Conservation (phyloP, 2,113 vertebrate genomes). For the Thalassoma bifasciatum region DNA sequence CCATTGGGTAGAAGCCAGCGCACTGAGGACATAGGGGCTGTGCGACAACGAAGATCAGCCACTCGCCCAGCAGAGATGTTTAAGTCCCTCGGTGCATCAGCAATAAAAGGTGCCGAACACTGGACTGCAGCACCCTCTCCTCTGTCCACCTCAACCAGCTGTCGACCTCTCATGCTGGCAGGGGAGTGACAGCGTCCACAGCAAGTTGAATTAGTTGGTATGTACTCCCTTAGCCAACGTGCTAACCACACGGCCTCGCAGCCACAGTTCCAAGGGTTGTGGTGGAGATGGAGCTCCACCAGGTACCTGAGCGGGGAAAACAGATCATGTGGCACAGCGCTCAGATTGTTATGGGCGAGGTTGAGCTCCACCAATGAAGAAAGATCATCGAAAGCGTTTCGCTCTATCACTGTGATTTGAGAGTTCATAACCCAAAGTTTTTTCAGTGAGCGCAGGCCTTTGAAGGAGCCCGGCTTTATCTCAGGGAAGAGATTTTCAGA, state of each 20-base stretch:
- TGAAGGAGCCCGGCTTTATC: constrained; percentile 94
- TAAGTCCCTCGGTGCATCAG: constrained; percentile 93
- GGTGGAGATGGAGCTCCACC: constrained; percentile 96
- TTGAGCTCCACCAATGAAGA: constrained; percentile 95
- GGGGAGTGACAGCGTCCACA: constrained; percentile 96
- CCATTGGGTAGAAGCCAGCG: constrained; percentile 95
- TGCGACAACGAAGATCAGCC: constrained; percentile 93
- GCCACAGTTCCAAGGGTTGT: constrained; percentile 98
- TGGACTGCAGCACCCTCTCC: constrained; percentile 90
- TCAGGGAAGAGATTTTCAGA: constrained; percentile 95
- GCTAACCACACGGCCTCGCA: constrained; percentile 97
- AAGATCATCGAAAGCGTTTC: constrained; percentile 96
- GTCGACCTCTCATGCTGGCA: constrained; percentile 91
- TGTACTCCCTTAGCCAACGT: constrained; percentile 94
- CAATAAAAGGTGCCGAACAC: constrained; percentile 96
- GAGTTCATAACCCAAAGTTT: constrained; percentile 99
- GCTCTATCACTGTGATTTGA: constrained; percentile 91
- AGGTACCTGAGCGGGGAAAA: constrained; percentile 93
- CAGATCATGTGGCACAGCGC: constrained; percentile 94
- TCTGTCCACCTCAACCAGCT: constrained; percentile 94
- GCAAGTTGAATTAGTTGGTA: constrained; percentile 97
- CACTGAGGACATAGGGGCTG: constrained; percentile 94
- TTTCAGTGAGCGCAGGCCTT: constrained; percentile 91
- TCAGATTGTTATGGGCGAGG: constrained; percentile 97
- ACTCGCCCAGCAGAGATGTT: constrained; percentile 96